phyloP scores from a whole-genome alignment of 2,113 vertebrate species.

The Lamprotornis superbus region DNA sequence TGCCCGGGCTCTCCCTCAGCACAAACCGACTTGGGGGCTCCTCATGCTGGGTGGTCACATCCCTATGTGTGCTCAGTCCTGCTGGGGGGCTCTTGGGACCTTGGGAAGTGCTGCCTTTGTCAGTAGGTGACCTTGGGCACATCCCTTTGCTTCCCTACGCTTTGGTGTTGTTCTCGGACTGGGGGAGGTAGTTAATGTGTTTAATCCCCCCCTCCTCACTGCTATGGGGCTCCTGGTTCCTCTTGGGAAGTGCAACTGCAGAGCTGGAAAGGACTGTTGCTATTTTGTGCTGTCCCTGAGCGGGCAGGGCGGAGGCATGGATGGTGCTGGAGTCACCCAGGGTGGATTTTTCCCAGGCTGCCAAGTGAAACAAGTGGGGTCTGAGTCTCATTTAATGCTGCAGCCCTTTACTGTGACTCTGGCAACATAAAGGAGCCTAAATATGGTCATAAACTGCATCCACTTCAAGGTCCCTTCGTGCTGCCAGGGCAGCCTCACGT shows the following conservation, averaged over 20 bases:
- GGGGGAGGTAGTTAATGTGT: neutral
- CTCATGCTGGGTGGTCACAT: neutral
- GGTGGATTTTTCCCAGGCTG: constrained; percentile 36
- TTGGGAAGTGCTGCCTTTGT: neutral
- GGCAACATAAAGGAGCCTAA: constrained; percentile 54
- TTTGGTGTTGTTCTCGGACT: neutral
- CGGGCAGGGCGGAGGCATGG: neutral
- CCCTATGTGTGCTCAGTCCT: neutral
- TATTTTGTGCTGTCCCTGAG: neutral
- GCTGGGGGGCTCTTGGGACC: neutral
- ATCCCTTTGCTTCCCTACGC: neutral
- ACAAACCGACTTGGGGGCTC: neutral
- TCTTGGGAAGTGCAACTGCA: neutral
- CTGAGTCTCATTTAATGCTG: neutral
- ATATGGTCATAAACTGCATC: constrained; percentile 53
- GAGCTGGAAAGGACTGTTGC: neutral
- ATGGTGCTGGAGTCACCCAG: neutral
- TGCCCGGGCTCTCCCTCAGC: neutral
- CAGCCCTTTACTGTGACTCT: neutral
- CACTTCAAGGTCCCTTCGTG: neutral
- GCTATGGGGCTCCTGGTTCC: neutral
- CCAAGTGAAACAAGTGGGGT: constrained; percentile 56
- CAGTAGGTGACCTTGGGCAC: constrained; percentile 26
- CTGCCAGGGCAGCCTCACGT: neutral
- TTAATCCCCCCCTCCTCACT: neutral